Evolutionary conservation across 2,888 invertebrate species (phyloP), one percentile per base, ranked within the genome.

Genomic region (Subacronicta megacephala): DNA sequence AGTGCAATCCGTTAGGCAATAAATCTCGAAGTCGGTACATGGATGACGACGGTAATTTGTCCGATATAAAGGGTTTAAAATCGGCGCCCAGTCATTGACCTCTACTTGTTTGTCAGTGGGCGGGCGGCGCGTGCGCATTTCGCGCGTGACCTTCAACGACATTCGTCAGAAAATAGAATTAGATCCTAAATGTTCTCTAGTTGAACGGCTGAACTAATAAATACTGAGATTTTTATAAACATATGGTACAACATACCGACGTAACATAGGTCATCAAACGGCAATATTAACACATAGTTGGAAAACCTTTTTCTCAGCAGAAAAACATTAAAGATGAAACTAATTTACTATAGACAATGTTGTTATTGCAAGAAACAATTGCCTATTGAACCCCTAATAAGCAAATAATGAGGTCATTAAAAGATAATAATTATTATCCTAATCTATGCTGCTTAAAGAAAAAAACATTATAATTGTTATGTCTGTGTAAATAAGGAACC

Each of bases 101-200:
- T 78, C 71, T 79, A 68, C 63, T 83, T 89, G 87, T 90, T 91
- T 85, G 82, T 82, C 71, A 72, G 85, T 83, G 83, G 87, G 89
- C 86, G 89, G 87, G 85, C 86, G 83, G 85, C 83, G 85, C 81
- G 82, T 78, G 81, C 83, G 82, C 80, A 75, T 58, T 52, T 63
- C 71, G 60, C 61, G 72, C 46, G 50, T 82, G 89, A 90, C 91
- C 90, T 92, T 92, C 89, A 65, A 65, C 77, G 89, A 89, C 88
- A 85, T 76, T 77, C 76, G 67, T 73, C 78, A 76, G 75, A 84
- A 87, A 83, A 82, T 82, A 84, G 76, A 78, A 75, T 70, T 72
- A 75, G 75, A 66, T 67, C 56, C 60, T 61, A 60, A 65, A 63
- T 62, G 29, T 37, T 47, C 37, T 29, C 36, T n/a, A n/a, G 33